Conservation (phyloP, 2,113 vertebrate species). For the Oostethus manadensis region DNA sequence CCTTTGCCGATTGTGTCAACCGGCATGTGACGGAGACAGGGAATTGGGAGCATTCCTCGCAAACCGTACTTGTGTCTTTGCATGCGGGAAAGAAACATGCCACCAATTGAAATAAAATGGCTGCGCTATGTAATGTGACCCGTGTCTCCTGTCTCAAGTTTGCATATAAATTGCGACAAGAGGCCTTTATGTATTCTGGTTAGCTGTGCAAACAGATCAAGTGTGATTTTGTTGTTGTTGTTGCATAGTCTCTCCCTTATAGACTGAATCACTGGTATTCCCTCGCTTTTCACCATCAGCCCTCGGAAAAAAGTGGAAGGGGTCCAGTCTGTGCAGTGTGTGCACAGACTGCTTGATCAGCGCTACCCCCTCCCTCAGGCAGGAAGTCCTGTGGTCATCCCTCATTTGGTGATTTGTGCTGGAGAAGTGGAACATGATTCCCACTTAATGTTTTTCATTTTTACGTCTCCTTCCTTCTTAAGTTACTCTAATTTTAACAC, state of each 20-base stretch:
- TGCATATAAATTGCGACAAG: not conserved
- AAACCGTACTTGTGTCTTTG: constrained; percentile 28
- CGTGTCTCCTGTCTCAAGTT: not conserved
- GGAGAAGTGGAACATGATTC: constrained; percentile 45
- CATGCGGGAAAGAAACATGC: constrained; percentile 17
- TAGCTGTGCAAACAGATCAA: not conserved
- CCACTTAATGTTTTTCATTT: constrained; percentile 21
- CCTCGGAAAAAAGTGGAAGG: constrained; percentile 44
- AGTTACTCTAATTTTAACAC: constrained; percentile 1
- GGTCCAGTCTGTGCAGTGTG: constrained; percentile 42
- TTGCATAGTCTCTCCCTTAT: constrained; percentile 1
- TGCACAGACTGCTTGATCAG: constrained; percentile 61
- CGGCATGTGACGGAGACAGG: constrained; percentile 40
- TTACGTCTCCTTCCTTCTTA: constrained; percentile 3
- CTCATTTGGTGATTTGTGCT: constrained; percentile 55
- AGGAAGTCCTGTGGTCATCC: constrained; percentile 63
- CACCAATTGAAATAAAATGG: constrained; percentile 37
- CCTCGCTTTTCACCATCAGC: constrained; percentile 45
- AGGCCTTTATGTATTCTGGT: constrained; percentile 12
- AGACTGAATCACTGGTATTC: constrained; percentile 58
- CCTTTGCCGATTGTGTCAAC: constrained; percentile 15
- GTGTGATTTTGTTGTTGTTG: not conserved
- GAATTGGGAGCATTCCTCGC: constrained; percentile 42
- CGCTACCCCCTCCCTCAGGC: constrained; percentile 45
- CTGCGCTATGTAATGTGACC: constrained; percentile 7